A percentile compares a stretch with the other conserved stretches of the same genome.
phyloP scores from a whole-genome alignment of 1,140 invertebrate genomes.

The Neelides sp. region DNA sequence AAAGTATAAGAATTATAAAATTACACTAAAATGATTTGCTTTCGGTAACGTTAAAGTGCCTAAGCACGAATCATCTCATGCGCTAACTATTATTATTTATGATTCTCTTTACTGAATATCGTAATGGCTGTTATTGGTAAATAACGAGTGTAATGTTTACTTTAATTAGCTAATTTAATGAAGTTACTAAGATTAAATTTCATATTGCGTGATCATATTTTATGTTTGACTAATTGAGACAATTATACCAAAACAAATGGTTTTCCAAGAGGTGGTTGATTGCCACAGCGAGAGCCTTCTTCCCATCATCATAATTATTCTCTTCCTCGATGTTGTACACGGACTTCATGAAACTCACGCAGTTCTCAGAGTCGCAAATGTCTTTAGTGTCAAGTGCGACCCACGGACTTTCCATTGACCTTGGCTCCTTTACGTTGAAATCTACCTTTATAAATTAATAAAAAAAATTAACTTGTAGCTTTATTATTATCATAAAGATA shows the following conservation, averaged over 20 bases:
- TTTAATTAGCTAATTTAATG: no score
- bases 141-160: no score
- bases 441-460: neutral
- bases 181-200: no score
- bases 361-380: constrained; percentile 20
- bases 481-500: neutral
- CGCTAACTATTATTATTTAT: no score
- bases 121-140: no score
- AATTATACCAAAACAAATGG: constrained; percentile 27
- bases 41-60: no score
- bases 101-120: no score
- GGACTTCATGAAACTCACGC: constrained; percentile 10
- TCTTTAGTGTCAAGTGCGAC: constrained; percentile 20
- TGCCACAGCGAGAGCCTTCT: constrained; percentile 8
- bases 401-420: constrained; percentile 14
- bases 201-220: neutral
- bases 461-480: neutral
- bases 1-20: no score
- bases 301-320: neutral
- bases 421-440: neutral
- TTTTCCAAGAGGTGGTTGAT: constrained; percentile 17
- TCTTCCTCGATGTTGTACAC: constrained; percentile 7
- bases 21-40: no score
- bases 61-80: no score
- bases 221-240: neutral